Conservation (phyloP, 2,888 invertebrate species). For the Thelaira solivaga region DNA sequence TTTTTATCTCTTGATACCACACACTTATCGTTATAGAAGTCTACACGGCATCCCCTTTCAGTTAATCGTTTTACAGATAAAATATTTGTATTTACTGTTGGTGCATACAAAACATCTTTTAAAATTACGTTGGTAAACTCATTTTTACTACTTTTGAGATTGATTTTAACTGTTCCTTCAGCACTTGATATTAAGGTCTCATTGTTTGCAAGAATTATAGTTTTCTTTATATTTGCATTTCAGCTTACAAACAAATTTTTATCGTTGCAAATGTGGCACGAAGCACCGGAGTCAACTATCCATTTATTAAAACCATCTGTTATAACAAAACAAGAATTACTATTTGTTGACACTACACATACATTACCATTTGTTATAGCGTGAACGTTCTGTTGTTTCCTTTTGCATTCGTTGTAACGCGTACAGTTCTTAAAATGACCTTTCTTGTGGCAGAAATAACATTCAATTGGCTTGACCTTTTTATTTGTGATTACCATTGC, state of each 20-base stretch:
- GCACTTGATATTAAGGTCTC: neutral
- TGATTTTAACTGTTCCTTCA: constrained; percentile 1
- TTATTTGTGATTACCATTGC: neutral
- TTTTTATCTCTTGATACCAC: neutral
- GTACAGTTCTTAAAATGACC: neutral
- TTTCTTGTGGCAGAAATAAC: constrained; percentile 2
- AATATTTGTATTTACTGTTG: neutral
- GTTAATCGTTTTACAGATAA: neutral
- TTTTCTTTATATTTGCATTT: neutral
- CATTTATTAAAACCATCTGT: neutral
- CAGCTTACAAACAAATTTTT: neutral
- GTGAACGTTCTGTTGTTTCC: neutral
- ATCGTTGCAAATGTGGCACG: constrained; percentile 22
- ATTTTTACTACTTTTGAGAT: neutral
- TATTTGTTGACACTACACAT: neutral
- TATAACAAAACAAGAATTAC: neutral
- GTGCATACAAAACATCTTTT: neutral
- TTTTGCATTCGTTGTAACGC: constrained; percentile 13
- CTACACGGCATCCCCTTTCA: neutral
- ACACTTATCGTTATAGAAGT: constrained; percentile 2
- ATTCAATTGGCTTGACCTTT: neutral
- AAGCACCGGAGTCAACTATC: constrained; percentile 13
- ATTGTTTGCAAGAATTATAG: constrained; percentile 9
- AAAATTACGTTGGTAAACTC: neutral
- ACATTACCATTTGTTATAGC: neutral